phyloP scores from a whole-genome alignment of 2,113 vertebrate species.

The Microtus pennsylvanicus region DNA sequence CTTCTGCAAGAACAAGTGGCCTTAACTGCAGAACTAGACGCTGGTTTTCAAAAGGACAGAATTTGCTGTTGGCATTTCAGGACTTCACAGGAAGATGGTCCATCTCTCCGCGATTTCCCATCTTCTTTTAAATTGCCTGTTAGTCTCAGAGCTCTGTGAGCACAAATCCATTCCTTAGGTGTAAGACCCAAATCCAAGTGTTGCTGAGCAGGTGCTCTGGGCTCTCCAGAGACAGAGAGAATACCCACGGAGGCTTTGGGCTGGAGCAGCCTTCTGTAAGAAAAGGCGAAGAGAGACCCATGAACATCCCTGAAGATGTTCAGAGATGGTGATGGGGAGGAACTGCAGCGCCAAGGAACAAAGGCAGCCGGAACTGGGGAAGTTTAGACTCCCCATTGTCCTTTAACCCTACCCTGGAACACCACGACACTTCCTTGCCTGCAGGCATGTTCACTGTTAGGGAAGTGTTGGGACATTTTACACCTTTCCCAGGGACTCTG shows the following conservation, averaged over 20 bases:
- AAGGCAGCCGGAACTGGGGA: too few relatives aligned
- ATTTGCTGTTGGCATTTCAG: neutral
- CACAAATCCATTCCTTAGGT: neutral
- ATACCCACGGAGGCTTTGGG: neutral
- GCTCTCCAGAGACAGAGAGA: neutral
- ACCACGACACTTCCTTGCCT: too few relatives aligned
- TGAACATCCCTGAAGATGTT: neutral
- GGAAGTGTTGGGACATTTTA: neutral
- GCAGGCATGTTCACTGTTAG: neutral
- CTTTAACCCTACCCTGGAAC: too few relatives aligned
- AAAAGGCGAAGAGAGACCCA: neutral
- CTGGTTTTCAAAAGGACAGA: neutral
- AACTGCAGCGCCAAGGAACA: neutral
- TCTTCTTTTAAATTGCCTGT: neutral
- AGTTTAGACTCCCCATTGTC: too few relatives aligned
- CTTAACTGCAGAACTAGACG: neutral
- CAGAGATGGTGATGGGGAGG: neutral
- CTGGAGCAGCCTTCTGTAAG: neutral
- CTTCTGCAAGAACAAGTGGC: neutral
- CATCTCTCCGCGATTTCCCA: neutral
- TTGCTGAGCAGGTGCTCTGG: neutral
- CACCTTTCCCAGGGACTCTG: neutral
- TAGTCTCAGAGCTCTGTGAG: neutral
- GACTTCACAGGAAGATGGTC: neutral
- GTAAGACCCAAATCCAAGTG: neutral